These are phyloP conservation scores for Nylanderia fulva DNA, from an alignment of 1,140 invertebrate species.

Conservation along the genomic window DNA sequence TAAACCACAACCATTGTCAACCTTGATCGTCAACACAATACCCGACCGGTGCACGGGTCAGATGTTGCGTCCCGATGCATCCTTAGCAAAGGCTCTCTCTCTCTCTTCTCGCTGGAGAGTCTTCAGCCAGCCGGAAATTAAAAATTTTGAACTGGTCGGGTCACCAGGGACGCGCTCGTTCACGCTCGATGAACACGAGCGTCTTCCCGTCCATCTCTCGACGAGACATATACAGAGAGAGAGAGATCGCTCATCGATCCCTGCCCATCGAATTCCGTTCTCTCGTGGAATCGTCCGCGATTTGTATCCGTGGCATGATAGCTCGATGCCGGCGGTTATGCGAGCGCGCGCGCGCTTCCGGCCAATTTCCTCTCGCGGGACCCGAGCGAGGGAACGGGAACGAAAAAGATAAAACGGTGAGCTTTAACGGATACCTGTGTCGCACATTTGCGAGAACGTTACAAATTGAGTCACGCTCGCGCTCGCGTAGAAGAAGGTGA, in stretches of 20 bases:
- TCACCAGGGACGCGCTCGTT: conserved; percentile 31
- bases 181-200: conserved; percentile 32
- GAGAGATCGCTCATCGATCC: conserved; percentile 37
- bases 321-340: conserved; percentile 39
- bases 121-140: conserved; percentile 65
- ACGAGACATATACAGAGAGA: not conserved
- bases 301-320: conserved; percentile 45
- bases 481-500: not conserved
- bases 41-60: not conserved
- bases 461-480: conserved; percentile 39
- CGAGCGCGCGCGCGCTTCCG: conserved; percentile 35
- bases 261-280: conserved; percentile 21
- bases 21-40: not conserved
- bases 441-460: conserved; percentile 29
- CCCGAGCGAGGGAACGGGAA: no score
- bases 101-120: not conserved
- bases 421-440: conserved; percentile 27
- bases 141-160: conserved; percentile 58
- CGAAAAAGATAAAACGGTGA: not conserved
- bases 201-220: not conserved
- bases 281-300: conserved; percentile 32
- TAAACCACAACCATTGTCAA: not conserved
- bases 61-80: conserved; percentile 18
- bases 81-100: not conserved
- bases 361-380: conserved; percentile 40